Conservation (phyloP, 2,113 vertebrate species). For the Forbesichthys papilliferus region DNA sequence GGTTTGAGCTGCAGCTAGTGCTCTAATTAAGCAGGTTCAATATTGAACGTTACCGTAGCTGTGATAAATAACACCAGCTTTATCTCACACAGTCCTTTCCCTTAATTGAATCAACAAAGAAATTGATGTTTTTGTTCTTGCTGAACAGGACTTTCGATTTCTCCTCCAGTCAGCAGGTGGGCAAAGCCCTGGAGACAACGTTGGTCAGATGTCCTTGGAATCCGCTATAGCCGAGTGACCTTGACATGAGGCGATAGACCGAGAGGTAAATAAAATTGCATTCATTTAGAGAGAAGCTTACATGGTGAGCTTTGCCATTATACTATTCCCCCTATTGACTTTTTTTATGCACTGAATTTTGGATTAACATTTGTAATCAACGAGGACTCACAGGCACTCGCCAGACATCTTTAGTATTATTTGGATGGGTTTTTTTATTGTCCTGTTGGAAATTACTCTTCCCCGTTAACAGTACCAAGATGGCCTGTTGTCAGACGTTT, state of each 20-base stretch:
- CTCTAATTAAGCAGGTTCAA: conserved; percentile 75
- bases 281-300: neutral
- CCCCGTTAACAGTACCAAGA: no score
- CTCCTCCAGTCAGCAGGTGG: conserved; percentile 31
- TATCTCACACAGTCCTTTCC: conserved; percentile 72
- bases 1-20: conserved; percentile 52
- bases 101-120: conserved; percentile 73
- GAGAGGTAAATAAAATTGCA: neutral
- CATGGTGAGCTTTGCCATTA: no score
- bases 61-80: conserved; percentile 76
- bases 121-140: conserved; percentile 64
- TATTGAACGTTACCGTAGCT: conserved; percentile 67
- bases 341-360: no score
- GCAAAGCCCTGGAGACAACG: conserved; percentile 38
- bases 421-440: no score
- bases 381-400: no score
- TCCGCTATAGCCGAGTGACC: conserved; percentile 25
- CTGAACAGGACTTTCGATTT: conserved; percentile 69
- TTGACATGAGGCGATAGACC: conserved; percentile 22
- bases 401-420: no score
- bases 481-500: no score
- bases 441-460: no score
- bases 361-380: no score
- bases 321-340: no score
- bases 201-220: conserved; percentile 43